Evolutionary conservation across 2,113 vertebrate genomes (phyloP), one percentile per base, ranked within the genome.

Genomic region (Anarhynchus alexandrinus): DNA sequence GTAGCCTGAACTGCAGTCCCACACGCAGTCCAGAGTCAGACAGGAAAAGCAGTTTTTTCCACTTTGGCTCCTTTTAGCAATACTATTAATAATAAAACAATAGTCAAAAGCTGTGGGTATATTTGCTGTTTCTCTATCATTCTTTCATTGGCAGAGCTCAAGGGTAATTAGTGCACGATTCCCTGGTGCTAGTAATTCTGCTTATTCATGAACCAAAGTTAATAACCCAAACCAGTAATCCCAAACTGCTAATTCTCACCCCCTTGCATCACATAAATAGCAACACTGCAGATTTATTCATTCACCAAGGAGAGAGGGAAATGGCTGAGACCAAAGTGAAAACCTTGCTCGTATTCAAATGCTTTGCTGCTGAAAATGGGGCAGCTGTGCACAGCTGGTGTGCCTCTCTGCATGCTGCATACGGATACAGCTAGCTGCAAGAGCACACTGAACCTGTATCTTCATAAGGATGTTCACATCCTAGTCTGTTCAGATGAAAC

Each of bases 221-320:
- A 95, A 88, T 86, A 96, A 84, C 13, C 6, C 55, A 79, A 91
- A 86, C 32, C 34, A 82, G 62, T 77, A 85, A 88, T 92, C 59
- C 47, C 65, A 78, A 76, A 78, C 49, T 64, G 78, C 66, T 52
- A 87, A 83, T 94, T 96, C 58, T 34, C 78, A 86, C 49, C 21
- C 49, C 54, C 42, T 86, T 52, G 34, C 51, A 66, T 45, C 71
- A 64, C 61, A 78, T 42, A 91, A 84, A 88, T 65, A 92, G 51
- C 55, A 83, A 77, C 1, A 1, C 54, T 45, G 45, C 23, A 72
- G 57, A 91, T 90, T 79, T 90, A 86, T 87, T 94, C 36, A 67
- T 72, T 93, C 30, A 42, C 27, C 27, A 54, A 67, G 36, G 70
- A 90, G 49, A 82, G 57, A 90, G 45, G 43, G 65, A 64, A 82